Base-by-base conservation (phyloP, 2,113 vertebrate genomes). In the Anolis carolinensis region DNA sequence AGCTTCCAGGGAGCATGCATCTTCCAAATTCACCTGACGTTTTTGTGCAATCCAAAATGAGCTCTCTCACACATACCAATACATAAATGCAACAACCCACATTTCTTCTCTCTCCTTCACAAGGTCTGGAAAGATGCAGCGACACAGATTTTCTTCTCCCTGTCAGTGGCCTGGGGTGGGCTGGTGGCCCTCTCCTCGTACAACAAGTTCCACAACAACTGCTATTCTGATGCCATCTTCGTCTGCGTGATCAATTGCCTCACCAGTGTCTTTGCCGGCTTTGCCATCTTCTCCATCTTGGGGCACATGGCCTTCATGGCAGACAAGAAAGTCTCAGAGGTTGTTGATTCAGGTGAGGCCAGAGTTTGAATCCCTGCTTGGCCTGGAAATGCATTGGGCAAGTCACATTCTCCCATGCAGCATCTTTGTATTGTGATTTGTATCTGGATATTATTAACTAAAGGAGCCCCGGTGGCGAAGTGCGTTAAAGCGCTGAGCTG, bases 71-170 rank as follows among this genome's bases (percentile, higher is more conserved):
- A n/a, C 20, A 76, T 3, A 44, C 36, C 2, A 4, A 7, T 11
- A 44, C 21, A 55, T 27, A 0, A 14, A 48, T 34, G 27, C 1
- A 1, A n/a, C 18, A 14, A 20, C 13, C 3, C 13, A 2, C 20
- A 0, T 67, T 27, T 1, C 71, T 39, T 32, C 55, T n/a, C 10
- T 67, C 44, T n/a, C 34, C 13, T 48, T 27, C 16, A 13, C 79
- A 34, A 99, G 99, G 97, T 98, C 79, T 99, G 99, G 99, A 98
- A 98, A 90, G 98, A 99, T 55, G 99, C 98, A 63, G 99, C 98
- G 21, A 98, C 98, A 8, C 99, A 99, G 93, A 99, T 97, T 89
- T 99, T 99, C 94, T 99, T 96, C 86, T 99, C 98, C 5, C 95
- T 99, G 30, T 99, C 98, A 0, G 96, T 98, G 59, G 98, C 97